Percentiles rank a stretch among this genome's conserved stretches.
These are phyloP conservation scores for Panagrolaimus sp. DNA, from an alignment of 1,140 invertebrate genomes.

Conservation along the genomic window DNA sequence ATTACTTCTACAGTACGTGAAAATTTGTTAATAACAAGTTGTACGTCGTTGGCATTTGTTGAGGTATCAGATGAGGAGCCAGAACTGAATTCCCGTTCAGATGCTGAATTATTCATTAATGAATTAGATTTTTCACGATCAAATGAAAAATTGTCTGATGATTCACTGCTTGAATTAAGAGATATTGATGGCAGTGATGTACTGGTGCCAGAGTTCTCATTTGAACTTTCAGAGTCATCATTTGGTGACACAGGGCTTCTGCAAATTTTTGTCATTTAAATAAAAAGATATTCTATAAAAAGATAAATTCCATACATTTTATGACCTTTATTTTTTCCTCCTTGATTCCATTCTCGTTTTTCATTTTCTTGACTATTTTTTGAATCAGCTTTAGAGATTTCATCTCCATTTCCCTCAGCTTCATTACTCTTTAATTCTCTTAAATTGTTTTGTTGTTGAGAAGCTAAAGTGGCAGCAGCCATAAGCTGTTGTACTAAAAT, in stretches of 20 bases:
- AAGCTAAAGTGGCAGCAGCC: conserved; percentile 20
- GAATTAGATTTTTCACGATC: conserved; percentile 5
- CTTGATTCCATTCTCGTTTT: too few relatives aligned
- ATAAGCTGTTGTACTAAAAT: conserved; percentile 46
- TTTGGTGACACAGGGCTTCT: neutral
- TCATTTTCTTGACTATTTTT: too few relatives aligned
- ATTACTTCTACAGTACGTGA: neutral
- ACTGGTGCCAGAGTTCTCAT: neutral
- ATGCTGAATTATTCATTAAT: neutral
- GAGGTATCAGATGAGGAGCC: neutral
- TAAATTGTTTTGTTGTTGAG: conserved; percentile 13
- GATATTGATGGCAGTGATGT: neutral
- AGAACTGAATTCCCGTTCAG: neutral
- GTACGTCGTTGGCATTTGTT: neutral
- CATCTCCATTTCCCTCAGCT: too few relatives aligned
- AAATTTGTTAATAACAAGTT: neutral
- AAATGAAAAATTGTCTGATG: neutral
- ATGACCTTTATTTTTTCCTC: too few relatives aligned
- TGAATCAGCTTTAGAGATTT: too few relatives aligned
- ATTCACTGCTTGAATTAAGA: neutral
- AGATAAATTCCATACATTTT: too few relatives aligned
- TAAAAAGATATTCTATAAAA: too few relatives aligned
- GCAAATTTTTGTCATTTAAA: too few relatives aligned
- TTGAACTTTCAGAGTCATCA: conserved; percentile 4
- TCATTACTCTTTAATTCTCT: neutral